Conservation (phyloP, 2,888 invertebrate genomes). For the Andrena bicolor region DNA sequence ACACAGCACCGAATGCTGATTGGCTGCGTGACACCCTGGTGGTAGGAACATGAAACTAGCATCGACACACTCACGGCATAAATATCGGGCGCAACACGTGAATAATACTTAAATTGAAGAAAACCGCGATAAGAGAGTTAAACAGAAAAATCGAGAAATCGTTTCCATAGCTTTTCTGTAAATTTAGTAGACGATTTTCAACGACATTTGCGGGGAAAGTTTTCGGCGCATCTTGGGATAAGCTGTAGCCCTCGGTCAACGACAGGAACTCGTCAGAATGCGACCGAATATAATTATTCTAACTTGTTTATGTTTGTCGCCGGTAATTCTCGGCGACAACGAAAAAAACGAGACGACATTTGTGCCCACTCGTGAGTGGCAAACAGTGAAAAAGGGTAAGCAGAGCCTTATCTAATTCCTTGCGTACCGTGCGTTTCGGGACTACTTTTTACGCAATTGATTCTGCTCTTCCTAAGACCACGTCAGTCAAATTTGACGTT, state of each 20-base stretch:
- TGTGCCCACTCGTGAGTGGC: slow-evolving; percentile 88
- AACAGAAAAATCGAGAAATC: slow-evolving; percentile 11
- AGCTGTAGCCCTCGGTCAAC: slow-evolving; percentile 28
- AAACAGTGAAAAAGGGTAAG: slow-evolving; percentile 88
- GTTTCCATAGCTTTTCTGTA: slow-evolving; percentile 4
- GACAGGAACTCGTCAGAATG: slow-evolving; percentile 61
- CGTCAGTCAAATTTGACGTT: slow-evolving; percentile 70
- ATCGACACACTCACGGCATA: slow-evolving; percentile 65
- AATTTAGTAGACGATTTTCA: slow-evolving; percentile 11
- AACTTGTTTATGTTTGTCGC: slow-evolving; percentile 50
- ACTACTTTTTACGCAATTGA: slow-evolving; percentile 60
- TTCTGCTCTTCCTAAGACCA: slow-evolving; percentile 61
- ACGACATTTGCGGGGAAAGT: slow-evolving; percentile 2
- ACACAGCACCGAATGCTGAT: slow-evolving; percentile 47
- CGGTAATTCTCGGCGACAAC: slow-evolving; percentile 51
- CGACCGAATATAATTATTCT: slow-evolving; percentile 58
- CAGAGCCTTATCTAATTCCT: slow-evolving; percentile 22
- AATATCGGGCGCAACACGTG: slow-evolving; percentile 72
- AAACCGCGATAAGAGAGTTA: slow-evolving; percentile 35
- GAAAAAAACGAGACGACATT: slow-evolving; percentile 84
- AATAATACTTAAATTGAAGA: slow-evolving; percentile 56
- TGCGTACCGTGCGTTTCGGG: slow-evolving; percentile 19
- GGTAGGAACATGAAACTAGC: slow-evolving; percentile 52
- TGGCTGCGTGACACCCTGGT: slow-evolving; percentile 59
- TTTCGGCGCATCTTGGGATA: slow-evolving; percentile 18